A percentile compares a stretch with the other conserved stretches of the same genome.
phyloP scores from a whole-genome alignment of 1,140 invertebrate genomes.

The Stegodyphus mimosarum region DNA sequence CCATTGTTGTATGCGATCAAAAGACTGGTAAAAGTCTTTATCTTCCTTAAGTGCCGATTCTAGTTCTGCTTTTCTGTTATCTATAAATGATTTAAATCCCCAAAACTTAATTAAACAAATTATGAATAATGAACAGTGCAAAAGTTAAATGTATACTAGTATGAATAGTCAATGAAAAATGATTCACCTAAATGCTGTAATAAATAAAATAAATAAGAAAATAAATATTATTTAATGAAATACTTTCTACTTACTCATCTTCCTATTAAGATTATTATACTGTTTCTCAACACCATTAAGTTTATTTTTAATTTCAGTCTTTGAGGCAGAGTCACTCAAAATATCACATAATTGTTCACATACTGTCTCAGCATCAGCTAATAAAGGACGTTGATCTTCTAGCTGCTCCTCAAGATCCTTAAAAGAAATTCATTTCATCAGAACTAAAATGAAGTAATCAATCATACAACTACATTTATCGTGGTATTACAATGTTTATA shows the following conservation, averaged over 20 bases:
- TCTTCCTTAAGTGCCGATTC: constrained; percentile 80
- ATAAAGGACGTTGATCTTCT: constrained; percentile 84
- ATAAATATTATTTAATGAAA: too few relatives aligned
- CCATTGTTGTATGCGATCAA: constrained; percentile 89
- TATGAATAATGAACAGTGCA: too few relatives aligned
- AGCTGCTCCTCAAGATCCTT: constrained; percentile 85
- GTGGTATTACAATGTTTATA: too few relatives aligned
- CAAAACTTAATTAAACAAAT: too few relatives aligned
- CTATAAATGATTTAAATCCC: constrained; percentile 65
- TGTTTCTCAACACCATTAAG: constrained; percentile 83
- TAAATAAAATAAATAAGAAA: background rate
- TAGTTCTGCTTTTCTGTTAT: constrained; percentile 88
- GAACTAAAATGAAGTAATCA: too few relatives aligned
- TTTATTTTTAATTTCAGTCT: constrained; percentile 90
- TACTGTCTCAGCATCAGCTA: constrained; percentile 88
- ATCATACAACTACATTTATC: too few relatives aligned
- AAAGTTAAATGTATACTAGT: too few relatives aligned
- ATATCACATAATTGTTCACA: constrained; percentile 87
- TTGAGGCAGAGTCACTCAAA: constrained; percentile 88
- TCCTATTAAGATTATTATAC: constrained; percentile 86
- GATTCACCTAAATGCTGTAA: too few relatives aligned
- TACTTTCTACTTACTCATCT: constrained; percentile 74
- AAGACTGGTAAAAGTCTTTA: constrained; percentile 86
- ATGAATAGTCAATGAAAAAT: too few relatives aligned
- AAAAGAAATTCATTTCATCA: constrained; percentile 44